phyloP scores from a whole-genome alignment of 2,797 vertebrate species.

The Alauda arvensis region DNA sequence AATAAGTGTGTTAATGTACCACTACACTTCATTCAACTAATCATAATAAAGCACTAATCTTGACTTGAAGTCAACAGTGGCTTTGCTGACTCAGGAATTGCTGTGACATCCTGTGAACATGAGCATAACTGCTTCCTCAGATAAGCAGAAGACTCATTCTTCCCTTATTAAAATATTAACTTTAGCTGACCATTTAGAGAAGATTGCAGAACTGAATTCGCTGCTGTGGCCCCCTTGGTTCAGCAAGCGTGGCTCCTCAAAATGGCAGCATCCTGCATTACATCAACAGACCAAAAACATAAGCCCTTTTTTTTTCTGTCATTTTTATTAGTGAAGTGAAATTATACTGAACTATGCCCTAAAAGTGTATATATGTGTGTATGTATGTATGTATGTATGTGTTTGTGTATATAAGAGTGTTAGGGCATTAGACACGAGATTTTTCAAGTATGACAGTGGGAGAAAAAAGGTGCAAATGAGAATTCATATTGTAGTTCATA shows the following conservation, averaged over 20 bases:
- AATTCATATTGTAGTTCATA: not conserved
- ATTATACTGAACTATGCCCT: not conserved
- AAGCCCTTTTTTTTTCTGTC: not conserved
- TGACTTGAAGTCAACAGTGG: too few relatives aligned
- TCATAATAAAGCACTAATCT: not conserved
- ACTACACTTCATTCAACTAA: not conserved
- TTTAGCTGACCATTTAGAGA: not conserved
- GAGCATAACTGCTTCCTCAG: not conserved
- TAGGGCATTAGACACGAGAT: not conserved
- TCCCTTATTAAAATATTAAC: not conserved
- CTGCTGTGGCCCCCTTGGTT: not conserved
- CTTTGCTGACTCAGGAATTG: not conserved
- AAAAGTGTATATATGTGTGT: not conserved
- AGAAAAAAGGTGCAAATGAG: not conserved
- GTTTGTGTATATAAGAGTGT: accelerated
- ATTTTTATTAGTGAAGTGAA: not conserved
- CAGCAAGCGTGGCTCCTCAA: not conserved
- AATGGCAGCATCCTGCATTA: not conserved
- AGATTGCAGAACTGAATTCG: not conserved
- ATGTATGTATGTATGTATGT: not conserved
- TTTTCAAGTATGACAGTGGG: not conserved
- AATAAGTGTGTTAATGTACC: not conserved
- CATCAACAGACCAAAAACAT: not conserved
- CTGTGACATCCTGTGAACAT: not conserved
- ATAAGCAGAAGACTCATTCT: not conserved